Conservation (phyloP, 1,140 invertebrate genomes). For the Episyrphus balteatus region DNA sequence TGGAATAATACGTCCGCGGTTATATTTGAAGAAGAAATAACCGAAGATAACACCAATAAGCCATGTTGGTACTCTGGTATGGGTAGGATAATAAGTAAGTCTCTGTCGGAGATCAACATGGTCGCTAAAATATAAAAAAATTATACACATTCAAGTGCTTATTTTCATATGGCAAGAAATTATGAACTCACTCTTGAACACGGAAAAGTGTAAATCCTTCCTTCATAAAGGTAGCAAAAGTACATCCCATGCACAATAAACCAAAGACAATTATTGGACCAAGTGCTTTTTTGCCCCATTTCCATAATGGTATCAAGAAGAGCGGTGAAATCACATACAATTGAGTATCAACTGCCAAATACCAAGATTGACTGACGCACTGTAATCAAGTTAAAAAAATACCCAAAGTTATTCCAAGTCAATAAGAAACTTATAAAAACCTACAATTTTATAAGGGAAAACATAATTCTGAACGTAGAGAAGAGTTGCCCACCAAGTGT, state of each 20-base stretch:
- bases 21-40: slow-evolving; percentile 37
- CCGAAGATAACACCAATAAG: slow-evolving; percentile 46
- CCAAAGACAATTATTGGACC: slow-evolving; percentile 42
- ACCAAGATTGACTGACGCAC: slow-evolving; percentile 89
- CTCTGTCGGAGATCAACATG: slow-evolving; percentile 33
- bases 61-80: slow-evolving; percentile 43
- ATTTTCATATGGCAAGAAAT: no score
- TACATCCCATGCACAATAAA: slow-evolving; percentile 46
- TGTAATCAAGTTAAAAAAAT: slow-evolving; percentile 31
- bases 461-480: slow-evolving; percentile 79
- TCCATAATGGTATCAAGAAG: slow-evolving; percentile 58
- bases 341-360: slow-evolving; percentile 76
- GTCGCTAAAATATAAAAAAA: slow-evolving; percentile 1
- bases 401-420: background rate
- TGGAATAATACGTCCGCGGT: slow-evolving; percentile 28
- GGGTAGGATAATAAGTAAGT: slow-evolving; percentile 32
- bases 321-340: slow-evolving; percentile 68
- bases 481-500: slow-evolving; percentile 75
- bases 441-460: slow-evolving; percentile 30
- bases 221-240: slow-evolving; percentile 51
- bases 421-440: slow-evolving; percentile 12
- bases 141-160: background rate
- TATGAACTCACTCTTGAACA: slow-evolving; percentile 20
- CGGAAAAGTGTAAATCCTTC: slow-evolving; percentile 40
- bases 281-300: slow-evolving; percentile 49